phyloP scores from a whole-genome alignment of 2,888 invertebrate genomes.

The Sinodicranocentrus sp. region DNA sequence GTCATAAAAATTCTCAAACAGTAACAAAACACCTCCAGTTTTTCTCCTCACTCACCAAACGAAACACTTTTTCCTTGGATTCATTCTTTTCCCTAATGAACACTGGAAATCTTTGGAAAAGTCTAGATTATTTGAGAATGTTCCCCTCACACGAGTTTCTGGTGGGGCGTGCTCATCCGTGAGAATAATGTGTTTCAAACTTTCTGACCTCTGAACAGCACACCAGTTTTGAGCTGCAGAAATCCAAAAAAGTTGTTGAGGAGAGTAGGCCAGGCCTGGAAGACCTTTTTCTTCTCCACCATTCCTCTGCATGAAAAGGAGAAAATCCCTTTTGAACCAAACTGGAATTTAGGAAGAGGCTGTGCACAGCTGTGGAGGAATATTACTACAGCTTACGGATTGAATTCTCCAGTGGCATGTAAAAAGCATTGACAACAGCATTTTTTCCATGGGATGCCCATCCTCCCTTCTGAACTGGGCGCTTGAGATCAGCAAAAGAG shows the following conservation, averaged over 20 bases:
- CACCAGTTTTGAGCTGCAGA: constrained; percentile 69
- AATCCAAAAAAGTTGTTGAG: constrained; percentile 69
- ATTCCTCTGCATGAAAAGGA: too few species aligned
- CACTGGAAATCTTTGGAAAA: constrained; percentile 78
- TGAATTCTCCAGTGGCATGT: constrained; percentile 77
- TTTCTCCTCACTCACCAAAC: constrained; percentile 77
- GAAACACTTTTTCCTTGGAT: constrained; percentile 78
- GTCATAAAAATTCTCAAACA: too few species aligned
- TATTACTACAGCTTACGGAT: constrained; percentile 69
- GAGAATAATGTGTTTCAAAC: constrained; percentile 77
- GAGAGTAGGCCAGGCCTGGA: constrained; percentile 54
- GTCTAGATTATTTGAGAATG: constrained; percentile 78
- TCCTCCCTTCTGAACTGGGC: constrained; percentile 69
- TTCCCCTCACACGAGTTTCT: constrained; percentile 78
- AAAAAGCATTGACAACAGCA: constrained; percentile 77
- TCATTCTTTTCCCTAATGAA: constrained; percentile 79
- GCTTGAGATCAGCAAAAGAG: constrained; percentile 75
- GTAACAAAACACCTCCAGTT: too few species aligned
- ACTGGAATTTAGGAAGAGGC: constrained; percentile 84
- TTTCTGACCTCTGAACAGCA: constrained; percentile 84
- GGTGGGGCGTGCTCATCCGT: constrained; percentile 78
- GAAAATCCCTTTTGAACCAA: constrained; percentile 38
- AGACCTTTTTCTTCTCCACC: constrained; percentile 58
- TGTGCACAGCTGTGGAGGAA: constrained; percentile 87
- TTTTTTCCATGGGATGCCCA: constrained; percentile 77